phyloP scores from a whole-genome alignment of 2,797 vertebrate genomes.

The Ptychadena robeensis region DNA sequence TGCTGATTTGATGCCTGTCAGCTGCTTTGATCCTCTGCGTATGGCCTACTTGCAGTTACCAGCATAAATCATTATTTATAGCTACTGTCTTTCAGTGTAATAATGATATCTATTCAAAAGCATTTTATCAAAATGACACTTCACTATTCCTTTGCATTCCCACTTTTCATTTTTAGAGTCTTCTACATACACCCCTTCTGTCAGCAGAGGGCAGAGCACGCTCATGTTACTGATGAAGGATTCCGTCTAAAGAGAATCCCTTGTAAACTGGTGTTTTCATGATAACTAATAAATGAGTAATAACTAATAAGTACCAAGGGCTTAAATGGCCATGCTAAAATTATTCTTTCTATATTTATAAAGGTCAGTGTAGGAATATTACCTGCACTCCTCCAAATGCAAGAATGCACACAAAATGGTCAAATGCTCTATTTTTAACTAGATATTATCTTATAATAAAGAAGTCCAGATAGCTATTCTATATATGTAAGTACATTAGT shows the following conservation, averaged over 20 bases:
- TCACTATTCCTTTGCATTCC: background rate
- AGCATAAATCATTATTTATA: background rate
- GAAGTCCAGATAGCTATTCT: background rate
- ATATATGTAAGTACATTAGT: background rate
- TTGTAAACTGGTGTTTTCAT: background rate
- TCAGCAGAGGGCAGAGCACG: conserved; percentile 73
- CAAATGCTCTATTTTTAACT: background rate
- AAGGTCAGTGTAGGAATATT: conserved; percentile 5
- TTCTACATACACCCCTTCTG: background rate
- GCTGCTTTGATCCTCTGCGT: background rate
- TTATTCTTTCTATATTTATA: conserved; percentile 10
- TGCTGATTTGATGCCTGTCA: background rate
- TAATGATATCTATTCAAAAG: background rate
- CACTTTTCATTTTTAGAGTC: background rate
- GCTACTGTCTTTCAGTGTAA: background rate
- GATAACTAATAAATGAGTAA: conserved; percentile 25
- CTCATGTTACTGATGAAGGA: conserved; percentile 62
- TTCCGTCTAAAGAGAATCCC: conserved; percentile 3
- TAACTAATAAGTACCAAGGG: background rate
- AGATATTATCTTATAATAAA: background rate
- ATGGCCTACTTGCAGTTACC: background rate
- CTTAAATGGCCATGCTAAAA: background rate
- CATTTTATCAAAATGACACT: background rate
- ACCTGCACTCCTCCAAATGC: background rate
- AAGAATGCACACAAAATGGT: background rate